Conservation (phyloP, 35 echinoderm and acorn worm species). For the Strongylocentrotus purpuratus region DNA sequence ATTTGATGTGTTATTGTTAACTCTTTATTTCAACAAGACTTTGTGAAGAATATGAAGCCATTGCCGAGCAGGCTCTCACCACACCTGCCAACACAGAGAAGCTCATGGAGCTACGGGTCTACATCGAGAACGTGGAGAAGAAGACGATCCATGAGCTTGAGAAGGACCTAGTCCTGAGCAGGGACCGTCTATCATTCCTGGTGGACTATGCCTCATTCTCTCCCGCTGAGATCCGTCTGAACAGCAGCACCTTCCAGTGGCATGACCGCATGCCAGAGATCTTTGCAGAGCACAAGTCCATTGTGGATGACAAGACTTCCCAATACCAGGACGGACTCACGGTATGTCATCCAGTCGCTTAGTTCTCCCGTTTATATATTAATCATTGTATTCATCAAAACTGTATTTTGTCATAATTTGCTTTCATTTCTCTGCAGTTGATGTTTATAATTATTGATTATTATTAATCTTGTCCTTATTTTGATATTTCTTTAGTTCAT, state of each 20-base stretch:
- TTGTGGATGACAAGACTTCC: slow-evolving; percentile 84
- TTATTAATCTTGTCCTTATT: no score
- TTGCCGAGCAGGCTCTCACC: slow-evolving; percentile 95
- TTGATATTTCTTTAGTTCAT: no score
- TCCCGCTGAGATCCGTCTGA: slow-evolving; percentile 95
- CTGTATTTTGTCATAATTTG: no score
- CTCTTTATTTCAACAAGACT: slow-evolving; percentile 49
- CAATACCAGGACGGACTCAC: slow-evolving; percentile 97
- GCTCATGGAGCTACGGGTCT: slow-evolving; percentile 88
- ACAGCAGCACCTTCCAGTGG: slow-evolving; percentile 99
- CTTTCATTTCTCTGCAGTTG: no score
- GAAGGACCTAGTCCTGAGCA: slow-evolving; percentile 83
- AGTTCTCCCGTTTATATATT: background rate
- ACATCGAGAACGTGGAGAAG: slow-evolving; percentile 87
- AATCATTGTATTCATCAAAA: no score
- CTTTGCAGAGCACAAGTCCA: slow-evolving; percentile 86
- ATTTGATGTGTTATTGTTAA: no score
- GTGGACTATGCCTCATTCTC: slow-evolving; percentile 96
- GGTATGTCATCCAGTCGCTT: slow-evolving; percentile 39
- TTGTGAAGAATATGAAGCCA: slow-evolving; percentile 94
- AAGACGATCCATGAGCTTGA: slow-evolving; percentile 89
- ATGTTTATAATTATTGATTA: no score
- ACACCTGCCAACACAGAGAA: slow-evolving; percentile 98
- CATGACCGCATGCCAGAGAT: slow-evolving; percentile 98
- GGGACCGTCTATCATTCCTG: slow-evolving; percentile 90